Conservation (phyloP, 1,140 invertebrate genomes). For the Harlomillsia oculata region DNA sequence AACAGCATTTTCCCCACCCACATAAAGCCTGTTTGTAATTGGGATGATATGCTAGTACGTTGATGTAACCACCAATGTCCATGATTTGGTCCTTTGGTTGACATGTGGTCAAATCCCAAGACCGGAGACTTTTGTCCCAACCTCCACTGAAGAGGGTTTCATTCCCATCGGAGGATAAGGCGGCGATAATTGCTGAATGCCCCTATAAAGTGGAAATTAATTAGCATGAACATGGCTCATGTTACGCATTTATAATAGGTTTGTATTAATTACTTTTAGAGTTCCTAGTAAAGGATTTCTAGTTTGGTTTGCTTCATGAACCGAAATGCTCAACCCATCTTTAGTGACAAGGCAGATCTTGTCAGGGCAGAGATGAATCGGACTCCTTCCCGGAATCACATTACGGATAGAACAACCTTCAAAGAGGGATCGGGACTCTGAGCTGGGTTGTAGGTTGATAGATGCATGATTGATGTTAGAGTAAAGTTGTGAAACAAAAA, state of each 20-base stretch:
- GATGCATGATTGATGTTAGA: no score
- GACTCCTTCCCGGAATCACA: not conserved
- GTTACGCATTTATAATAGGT: not conserved
- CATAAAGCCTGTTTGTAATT: not conserved
- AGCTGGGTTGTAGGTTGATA: no score
- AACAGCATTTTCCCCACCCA: not conserved
- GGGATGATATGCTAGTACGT: not conserved
- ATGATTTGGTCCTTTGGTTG: not conserved
- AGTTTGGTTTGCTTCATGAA: not conserved
- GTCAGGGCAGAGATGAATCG: not conserved
- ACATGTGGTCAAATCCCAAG: not conserved
- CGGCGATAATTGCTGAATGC: not conserved
- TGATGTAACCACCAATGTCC: conserved; percentile 1
- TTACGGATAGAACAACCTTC: not conserved
- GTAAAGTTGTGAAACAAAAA: no score
- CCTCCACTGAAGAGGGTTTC: not conserved
- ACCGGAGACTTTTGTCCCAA: not conserved
- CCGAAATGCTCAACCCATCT: not conserved
- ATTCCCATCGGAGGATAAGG: not conserved
- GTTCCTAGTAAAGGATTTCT: not conserved
- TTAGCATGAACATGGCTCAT: not conserved
- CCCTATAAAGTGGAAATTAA: not conserved
- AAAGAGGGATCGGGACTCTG: no score
- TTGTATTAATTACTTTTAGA: not conserved
- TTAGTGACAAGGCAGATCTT: not conserved